phyloP scores from a whole-genome alignment of 2,113 vertebrate species.

The Dromaius novaehollandiae region DNA sequence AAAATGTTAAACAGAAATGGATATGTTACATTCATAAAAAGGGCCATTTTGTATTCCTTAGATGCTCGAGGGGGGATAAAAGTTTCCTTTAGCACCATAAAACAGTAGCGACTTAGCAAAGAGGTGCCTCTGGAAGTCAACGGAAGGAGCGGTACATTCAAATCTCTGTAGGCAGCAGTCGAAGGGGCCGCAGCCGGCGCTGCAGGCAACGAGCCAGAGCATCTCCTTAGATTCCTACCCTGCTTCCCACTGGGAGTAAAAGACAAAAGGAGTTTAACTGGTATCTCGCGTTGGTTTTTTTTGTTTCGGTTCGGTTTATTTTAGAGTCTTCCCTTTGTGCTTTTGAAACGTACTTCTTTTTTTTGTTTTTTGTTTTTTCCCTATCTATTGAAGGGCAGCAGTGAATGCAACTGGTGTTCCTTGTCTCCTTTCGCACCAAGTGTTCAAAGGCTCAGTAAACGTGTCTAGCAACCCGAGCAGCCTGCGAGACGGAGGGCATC shows the following conservation, averaged over 20 bases:
- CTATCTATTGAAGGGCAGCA: constrained; percentile 59
- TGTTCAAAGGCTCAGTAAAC: constrained; percentile 70
- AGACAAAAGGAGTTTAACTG: constrained; percentile 70
- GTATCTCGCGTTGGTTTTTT: constrained; percentile 26
- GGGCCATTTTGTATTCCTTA: constrained; percentile 82
- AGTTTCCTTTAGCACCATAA: constrained; percentile 94
- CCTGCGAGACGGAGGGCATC: constrained; percentile 47
- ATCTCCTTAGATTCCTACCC: constrained; percentile 74
- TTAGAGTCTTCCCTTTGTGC: constrained; percentile 75
- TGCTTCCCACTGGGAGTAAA: constrained; percentile 73
- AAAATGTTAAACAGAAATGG: constrained; percentile 94
- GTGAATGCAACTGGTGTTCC: constrained; percentile 30
- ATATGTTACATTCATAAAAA: constrained; percentile 99
- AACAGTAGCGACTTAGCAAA: constrained; percentile 92
- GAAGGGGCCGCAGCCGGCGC: constrained; percentile 79
- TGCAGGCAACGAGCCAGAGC: constrained; percentile 74
- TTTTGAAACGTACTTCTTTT: constrained; percentile 65
- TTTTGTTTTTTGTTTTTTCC: not conserved
- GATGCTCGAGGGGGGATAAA: constrained; percentile 81
- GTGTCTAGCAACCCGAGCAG: constrained; percentile 48
- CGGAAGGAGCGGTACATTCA: constrained; percentile 93
- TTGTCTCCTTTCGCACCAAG: constrained; percentile 57
- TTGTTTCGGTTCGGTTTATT: constrained; percentile 26
- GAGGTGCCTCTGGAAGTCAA: constrained; percentile 89
- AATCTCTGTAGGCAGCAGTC: constrained; percentile 94